Evolutionary conservation across 2,113 vertebrate species (phyloP), one percentile per base, ranked within the genome.

Genomic region (Alaudala cheleensis): DNA sequence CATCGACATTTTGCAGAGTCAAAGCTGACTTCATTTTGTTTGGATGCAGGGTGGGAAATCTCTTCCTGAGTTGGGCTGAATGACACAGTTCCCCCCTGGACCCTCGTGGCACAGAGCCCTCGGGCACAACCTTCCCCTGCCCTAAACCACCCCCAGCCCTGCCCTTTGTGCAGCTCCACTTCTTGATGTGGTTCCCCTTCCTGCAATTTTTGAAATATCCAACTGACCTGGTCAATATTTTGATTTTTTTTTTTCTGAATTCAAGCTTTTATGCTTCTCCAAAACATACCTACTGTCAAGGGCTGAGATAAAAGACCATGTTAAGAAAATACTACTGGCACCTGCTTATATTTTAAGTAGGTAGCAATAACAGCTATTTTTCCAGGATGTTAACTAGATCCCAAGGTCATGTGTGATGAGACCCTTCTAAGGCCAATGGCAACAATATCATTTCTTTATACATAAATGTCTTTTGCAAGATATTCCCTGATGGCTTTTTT

Each of bases 1-100:
- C 98, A 99, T 98, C 97, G 98, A 98, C 97, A 96, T 98, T 98
- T 97, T 96, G 97, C 97, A 95, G 98, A 98, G 98, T 99, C 98
- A 98, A 98, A 98, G 98, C 98, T 98, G 98, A 98, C 98, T 99
- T 97, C 94, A 96, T 97, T 98, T 98, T 97, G 98, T 97, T 97
- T 97, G 96, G 96, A 97, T 97, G 97, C 97, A 97, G 97, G 97
- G 97, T 97, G 97, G 97, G 90, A 98, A 98, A 98, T 98, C 90
- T 97, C 97, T 96, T 97, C 96, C 96, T 93, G 42, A 86, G 86
- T 40, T 93, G 76, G 54, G 79, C 77, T 81, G 90, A 79, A 65
- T 16, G 57, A 26, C 11, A 9, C 45, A 29, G 57, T 26, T 21
- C 23, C 53, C 73, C 34, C 84, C 77, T 4, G 15, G 66, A 23